Conservation (phyloP, 2,888 invertebrate genomes). For the Chrysodeixis includens region DNA sequence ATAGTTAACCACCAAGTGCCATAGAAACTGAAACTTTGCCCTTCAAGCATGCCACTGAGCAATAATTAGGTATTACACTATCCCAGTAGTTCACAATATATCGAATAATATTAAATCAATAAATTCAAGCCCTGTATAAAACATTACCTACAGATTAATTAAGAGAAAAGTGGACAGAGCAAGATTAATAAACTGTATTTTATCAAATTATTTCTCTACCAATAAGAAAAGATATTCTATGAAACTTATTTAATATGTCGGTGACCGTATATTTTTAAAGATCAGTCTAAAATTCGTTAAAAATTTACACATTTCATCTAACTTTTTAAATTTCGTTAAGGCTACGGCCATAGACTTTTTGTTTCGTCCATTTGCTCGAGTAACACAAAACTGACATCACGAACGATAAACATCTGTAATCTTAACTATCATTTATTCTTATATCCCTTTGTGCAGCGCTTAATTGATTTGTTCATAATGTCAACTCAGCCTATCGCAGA, state of each 20-base stretch:
- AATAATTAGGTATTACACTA: slow-evolving; percentile 70
- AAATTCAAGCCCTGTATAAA: slow-evolving; percentile 79
- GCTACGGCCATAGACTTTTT: slow-evolving; percentile 71
- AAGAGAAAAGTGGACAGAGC: slow-evolving; percentile 83
- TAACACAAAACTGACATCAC: slow-evolving; percentile 52
- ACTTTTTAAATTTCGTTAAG: slow-evolving; percentile 72
- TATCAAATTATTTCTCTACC: slow-evolving; percentile 68
- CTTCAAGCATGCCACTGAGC: slow-evolving; percentile 72
- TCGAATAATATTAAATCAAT: slow-evolving; percentile 65
- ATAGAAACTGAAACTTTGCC: slow-evolving; percentile 43
- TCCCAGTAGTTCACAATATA: slow-evolving; percentile 62
- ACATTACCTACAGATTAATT: slow-evolving; percentile 71
- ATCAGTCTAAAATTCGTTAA: slow-evolving; percentile 89
- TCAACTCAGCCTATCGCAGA: slow-evolving; percentile 46
- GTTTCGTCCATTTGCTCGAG: slow-evolving; percentile 49
- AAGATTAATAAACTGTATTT: slow-evolving; percentile 66
- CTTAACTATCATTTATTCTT: slow-evolving; percentile 27
- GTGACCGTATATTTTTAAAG: slow-evolving; percentile 86
- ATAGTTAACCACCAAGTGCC: slow-evolving; percentile 28
- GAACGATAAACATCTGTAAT: slow-evolving; percentile 37
- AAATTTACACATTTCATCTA: slow-evolving; percentile 76
- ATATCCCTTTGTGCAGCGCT: slow-evolving; percentile 26
- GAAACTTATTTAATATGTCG: slow-evolving; percentile 79
- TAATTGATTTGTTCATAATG: slow-evolving; percentile 21
- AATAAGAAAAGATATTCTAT: slow-evolving; percentile 76